These are phyloP conservation scores for Agonum fuliginosum DNA, from an alignment of 2,888 invertebrate species.

Conservation along the genomic window DNA sequence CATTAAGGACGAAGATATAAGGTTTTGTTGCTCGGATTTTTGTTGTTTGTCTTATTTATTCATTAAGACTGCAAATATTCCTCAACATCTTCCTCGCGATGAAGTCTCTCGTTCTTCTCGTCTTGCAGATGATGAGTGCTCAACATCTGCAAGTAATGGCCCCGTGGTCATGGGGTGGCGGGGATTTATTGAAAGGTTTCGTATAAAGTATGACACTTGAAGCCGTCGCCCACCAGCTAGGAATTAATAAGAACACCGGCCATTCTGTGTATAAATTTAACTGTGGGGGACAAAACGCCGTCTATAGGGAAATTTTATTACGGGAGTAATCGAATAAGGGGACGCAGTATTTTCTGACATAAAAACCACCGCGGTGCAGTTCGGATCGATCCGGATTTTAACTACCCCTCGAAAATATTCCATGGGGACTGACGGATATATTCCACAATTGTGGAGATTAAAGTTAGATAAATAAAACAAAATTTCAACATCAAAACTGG, in stretches of 20 bases:
- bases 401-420: conserved; percentile 28
- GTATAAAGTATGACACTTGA: conserved; percentile 56
- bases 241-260: conserved; percentile 52
- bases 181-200: conserved; percentile 53
- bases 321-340: conserved; percentile 50
- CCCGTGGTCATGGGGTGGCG: not conserved
- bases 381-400: conserved; percentile 41
- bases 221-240: conserved; percentile 15
- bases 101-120: no score
- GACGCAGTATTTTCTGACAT: conserved; percentile 38
- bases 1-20: no score
- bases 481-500: no score
- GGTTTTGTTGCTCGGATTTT: no score
- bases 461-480: no score
- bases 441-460: not conserved
- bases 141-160: conserved; percentile 53
- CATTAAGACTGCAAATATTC: no score
- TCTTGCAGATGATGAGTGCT: no score
- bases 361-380: conserved; percentile 25
- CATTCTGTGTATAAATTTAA: conserved; percentile 50
- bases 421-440: not conserved
- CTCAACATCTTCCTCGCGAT: no score
- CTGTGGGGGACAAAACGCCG: conserved; percentile 36
- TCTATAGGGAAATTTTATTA: conserved; percentile 56
- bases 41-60: no score